A percentile compares a stretch with the other conserved stretches of the same genome.
These are phyloP conservation scores for Gryllus bimaculatus DNA, from an alignment of 1,140 invertebrate genomes.

Conservation along the genomic window DNA sequence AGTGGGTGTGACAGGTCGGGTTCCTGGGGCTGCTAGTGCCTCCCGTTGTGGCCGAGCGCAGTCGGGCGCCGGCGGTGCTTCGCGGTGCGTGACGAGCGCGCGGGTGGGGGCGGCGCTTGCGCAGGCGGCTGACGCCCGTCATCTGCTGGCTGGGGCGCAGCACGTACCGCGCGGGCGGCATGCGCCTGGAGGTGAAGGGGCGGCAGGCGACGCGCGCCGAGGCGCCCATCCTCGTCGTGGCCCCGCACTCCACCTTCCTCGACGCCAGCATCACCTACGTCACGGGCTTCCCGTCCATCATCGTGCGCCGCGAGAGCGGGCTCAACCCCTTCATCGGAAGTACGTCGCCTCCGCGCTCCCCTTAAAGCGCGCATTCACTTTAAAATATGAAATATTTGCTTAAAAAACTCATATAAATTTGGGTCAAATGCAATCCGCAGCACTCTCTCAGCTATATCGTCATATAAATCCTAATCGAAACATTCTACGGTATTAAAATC, in stretches of 20 bases:
- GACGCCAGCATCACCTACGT: constrained; percentile 75
- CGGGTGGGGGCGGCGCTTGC: neutral
- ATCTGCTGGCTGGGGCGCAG: constrained; percentile 60
- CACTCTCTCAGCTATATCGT: no score
- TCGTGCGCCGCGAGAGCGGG: constrained; percentile 65
- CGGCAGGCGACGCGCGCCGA: constrained; percentile 58
- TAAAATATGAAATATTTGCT: no score
- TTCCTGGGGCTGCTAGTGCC: no score
- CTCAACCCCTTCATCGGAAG: constrained; percentile 74
- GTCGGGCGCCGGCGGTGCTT: no score
- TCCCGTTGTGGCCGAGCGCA: no score
- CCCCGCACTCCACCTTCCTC: constrained; percentile 78
- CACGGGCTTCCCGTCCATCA: constrained; percentile 66
- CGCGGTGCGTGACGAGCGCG: no score
- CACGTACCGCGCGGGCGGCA: constrained; percentile 64
- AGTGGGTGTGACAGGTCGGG: no score
- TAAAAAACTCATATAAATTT: neutral
- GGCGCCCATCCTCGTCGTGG: constrained; percentile 74
- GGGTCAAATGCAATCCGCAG: no score
- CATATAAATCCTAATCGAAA: no score
- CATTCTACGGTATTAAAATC: no score
- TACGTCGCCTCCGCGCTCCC: constrained; percentile 41
- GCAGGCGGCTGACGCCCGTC: constrained; percentile 47
- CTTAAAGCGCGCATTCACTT: neutral
- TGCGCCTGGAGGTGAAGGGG: constrained; percentile 68